Percentiles rank a stretch among this genome's conserved stretches.
Conservation (phyloP, 2,888 invertebrate genomes). For the Lasioglossum malachurum region DNA sequence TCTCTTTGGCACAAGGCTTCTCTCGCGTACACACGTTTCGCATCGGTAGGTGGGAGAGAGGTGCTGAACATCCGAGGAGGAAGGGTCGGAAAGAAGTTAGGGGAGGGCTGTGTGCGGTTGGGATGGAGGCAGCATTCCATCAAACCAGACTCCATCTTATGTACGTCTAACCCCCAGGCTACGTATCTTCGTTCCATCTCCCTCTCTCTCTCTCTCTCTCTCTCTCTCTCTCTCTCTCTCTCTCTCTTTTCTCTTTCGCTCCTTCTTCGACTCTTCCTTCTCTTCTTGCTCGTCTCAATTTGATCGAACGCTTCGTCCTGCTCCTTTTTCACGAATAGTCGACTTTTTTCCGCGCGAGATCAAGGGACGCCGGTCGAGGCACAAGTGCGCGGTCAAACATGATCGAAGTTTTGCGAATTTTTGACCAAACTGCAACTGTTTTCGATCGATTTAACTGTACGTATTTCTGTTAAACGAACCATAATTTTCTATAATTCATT, state of each 20-base stretch:
- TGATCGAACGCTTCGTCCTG: slow-evolving; percentile 49
- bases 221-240: slow-evolving; percentile 31
- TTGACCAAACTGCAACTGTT: neutral
- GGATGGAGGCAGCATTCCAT: slow-evolving; percentile 83
- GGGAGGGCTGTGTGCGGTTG: slow-evolving; percentile 69
- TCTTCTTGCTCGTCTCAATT: slow-evolving; percentile 51
- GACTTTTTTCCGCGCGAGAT: slow-evolving; percentile 45
- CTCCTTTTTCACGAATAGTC: slow-evolving; percentile 40
- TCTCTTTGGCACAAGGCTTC: slow-evolving; percentile 58
- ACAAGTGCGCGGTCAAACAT: neutral
- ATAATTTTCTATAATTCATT: neutral
- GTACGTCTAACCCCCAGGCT: slow-evolving; percentile 79
- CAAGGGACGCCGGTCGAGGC: slow-evolving; percentile 50
- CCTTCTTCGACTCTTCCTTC: slow-evolving; percentile 27
- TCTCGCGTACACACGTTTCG: slow-evolving; percentile 61
- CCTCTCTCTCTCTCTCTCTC: slow-evolving; percentile 29
- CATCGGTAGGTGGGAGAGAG: slow-evolving; percentile 63
- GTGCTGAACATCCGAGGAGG: slow-evolving; percentile 61
- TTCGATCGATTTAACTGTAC: neutral
- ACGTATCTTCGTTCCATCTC: slow-evolving; percentile 69
- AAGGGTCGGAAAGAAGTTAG: slow-evolving; percentile 55
- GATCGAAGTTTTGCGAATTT: slow-evolving; percentile 1
- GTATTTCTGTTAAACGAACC: neutral
- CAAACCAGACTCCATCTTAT: slow-evolving; percentile 84
- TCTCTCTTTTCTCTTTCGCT: slow-evolving; percentile 35